These are phyloP conservation scores for Thelaira solivaga DNA, from an alignment of 2,888 invertebrate genomes.

Conservation along the genomic window DNA sequence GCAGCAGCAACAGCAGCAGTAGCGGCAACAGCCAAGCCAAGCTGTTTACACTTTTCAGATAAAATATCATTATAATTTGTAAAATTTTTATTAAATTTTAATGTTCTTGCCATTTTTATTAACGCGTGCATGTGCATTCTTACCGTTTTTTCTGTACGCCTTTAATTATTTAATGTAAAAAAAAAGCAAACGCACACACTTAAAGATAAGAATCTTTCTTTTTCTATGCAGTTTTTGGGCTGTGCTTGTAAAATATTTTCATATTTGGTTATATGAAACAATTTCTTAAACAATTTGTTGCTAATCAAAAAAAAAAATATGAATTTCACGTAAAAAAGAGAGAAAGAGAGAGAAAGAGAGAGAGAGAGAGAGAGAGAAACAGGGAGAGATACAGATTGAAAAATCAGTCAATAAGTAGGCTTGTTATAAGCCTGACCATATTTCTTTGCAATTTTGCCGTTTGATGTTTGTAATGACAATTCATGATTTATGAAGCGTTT, in stretches of 20 bases:
- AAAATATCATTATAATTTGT: constrained; percentile 62
- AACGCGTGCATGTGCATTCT: constrained; percentile 33
- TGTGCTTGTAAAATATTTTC: constrained; percentile 43
- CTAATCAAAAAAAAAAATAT: background rate
- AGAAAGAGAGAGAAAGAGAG: background rate
- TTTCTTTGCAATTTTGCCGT: constrained; percentile 47
- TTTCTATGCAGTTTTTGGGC: constrained; percentile 33
- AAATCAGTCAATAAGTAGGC: constrained; percentile 4
- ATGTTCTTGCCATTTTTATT: constrained; percentile 55
- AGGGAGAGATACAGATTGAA: background rate
- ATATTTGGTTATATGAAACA: constrained; percentile 56
- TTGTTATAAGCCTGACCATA: constrained; percentile 30
- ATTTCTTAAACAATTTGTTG: constrained; percentile 55
- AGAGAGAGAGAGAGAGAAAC: background rate
- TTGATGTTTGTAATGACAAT: constrained; percentile 58
- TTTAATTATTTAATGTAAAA: constrained; percentile 38
- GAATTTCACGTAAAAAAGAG: too few species aligned
- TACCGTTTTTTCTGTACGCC: constrained; percentile 9
- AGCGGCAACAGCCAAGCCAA: background rate
- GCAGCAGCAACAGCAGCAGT: too few species aligned
- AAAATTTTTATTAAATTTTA: constrained; percentile 61
- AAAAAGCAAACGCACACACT: background rate
- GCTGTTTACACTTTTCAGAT: constrained; percentile 42
- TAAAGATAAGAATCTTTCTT: constrained; percentile 45
- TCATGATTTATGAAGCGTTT: constrained; percentile 63